Percentiles rank a stretch among this genome's conserved stretches.
phyloP scores from a whole-genome alignment of 1,140 invertebrate genomes.

The Zaprionus inermis region DNA sequence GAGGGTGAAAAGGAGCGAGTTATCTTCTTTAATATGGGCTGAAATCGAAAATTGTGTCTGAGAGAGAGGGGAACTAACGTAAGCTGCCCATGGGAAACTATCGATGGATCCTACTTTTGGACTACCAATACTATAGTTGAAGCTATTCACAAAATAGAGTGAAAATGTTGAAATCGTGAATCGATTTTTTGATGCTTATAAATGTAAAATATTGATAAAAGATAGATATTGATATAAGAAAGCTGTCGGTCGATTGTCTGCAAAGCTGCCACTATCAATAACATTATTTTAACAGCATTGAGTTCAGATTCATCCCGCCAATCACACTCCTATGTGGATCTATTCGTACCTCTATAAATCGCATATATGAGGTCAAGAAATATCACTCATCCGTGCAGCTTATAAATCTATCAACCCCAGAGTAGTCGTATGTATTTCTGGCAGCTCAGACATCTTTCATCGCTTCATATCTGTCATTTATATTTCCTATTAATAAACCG shows the following conservation, averaged over 20 bases:
- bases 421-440: not conserved
- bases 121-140: not conserved
- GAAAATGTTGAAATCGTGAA: too few species aligned
- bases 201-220: too few species aligned
- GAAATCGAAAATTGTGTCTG: not conserved
- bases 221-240: too few species aligned
- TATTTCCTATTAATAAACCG: not conserved
- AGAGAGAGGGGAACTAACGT: not conserved
- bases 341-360: not conserved
- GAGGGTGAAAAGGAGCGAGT: not conserved
- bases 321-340: not conserved
- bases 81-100: not conserved
- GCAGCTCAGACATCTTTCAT: conserved; percentile 1
- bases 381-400: not conserved
- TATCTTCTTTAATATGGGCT: too few species aligned
- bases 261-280: not conserved
- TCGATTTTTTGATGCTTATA: too few species aligned
- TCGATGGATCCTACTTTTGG: not conserved
- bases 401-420: not conserved
- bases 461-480: conserved; percentile 1
- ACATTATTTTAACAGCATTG: not conserved
- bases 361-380: not conserved
- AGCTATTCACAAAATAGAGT: too few species aligned
- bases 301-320: not conserved
- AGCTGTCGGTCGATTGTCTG: too few species aligned